Evolutionary conservation across 1,140 invertebrate species (phyloP).

Genomic region (Meteorus sp.): DNA sequence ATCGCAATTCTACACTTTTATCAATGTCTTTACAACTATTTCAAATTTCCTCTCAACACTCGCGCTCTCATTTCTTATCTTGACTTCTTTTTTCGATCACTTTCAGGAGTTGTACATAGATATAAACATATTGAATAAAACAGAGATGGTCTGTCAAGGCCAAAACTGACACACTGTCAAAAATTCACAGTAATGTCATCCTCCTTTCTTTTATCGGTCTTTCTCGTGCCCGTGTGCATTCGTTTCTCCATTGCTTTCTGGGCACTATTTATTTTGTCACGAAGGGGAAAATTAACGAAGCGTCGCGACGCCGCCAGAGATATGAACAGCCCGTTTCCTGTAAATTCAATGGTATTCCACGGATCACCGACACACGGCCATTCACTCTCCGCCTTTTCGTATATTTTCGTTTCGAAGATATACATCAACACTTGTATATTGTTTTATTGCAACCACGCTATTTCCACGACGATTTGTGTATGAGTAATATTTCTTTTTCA

Average conservation of each 20-base stretch:
- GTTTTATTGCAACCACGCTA: neutral
- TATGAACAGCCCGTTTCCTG: constrained; percentile 15
- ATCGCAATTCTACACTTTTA: no score
- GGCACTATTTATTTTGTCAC: constrained; percentile 10
- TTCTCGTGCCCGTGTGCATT: neutral
- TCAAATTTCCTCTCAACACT: no score
- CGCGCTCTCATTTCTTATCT: no score
- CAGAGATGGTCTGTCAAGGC: no score
- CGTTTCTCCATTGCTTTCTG: neutral
- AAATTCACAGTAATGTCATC: no score
- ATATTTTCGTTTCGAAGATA: neutral
- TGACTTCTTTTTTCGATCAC: no score
- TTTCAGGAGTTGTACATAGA: no score
- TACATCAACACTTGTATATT: neutral
- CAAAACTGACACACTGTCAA: no score
- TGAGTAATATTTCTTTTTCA: neutral
- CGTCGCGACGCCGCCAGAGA: constrained; percentile 11
- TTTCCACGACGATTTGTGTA: no score
- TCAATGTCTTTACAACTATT: no score
- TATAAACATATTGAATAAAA: no score
- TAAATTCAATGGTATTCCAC: constrained; percentile 8
- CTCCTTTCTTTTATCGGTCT: neutral
- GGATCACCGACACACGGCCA: neutral
- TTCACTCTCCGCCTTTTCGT: neutral
- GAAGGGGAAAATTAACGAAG: constrained; percentile 13